phyloP scores from a whole-genome alignment of 2,113 vertebrate genomes.

The Caretta caretta region DNA sequence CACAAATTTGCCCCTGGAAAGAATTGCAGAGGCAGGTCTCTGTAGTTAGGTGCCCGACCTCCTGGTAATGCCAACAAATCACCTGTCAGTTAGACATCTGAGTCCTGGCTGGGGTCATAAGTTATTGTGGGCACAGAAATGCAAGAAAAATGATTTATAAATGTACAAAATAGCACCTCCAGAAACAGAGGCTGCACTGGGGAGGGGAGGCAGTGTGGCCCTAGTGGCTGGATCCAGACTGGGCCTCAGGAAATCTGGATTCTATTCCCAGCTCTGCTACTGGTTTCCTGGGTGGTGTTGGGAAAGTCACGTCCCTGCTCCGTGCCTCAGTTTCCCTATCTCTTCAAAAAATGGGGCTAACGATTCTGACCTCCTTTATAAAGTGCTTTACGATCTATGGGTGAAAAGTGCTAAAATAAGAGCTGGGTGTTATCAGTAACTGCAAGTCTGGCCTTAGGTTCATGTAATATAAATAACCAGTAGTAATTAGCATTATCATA shows the following conservation, averaged over 20 bases:
- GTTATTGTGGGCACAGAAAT: neutral
- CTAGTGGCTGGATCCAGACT: neutral
- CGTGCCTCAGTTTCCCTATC: neutral
- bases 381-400: conserved; percentile 57
- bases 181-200: neutral
- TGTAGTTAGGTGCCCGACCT: neutral
- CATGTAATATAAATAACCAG: conserved; percentile 29
- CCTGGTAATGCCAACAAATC: neutral
- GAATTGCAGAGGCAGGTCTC: neutral
- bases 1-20: neutral
- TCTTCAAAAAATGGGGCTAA: conserved; percentile 39
- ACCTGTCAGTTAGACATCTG: neutral
- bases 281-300: neutral
- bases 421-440: conserved; percentile 62
- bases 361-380: conserved; percentile 47
- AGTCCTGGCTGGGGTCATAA: neutral
- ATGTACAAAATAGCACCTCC: neutral
- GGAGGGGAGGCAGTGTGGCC: neutral
- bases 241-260: neutral
- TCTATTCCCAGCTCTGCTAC: neutral
- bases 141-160: neutral
- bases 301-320: neutral
- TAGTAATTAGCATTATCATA: neutral
- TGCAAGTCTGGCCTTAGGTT: conserved; percentile 48
- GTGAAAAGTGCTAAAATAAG: conserved; percentile 61